phyloP scores from a whole-genome alignment of 2,888 invertebrate species.

The Diploptera punctata region DNA sequence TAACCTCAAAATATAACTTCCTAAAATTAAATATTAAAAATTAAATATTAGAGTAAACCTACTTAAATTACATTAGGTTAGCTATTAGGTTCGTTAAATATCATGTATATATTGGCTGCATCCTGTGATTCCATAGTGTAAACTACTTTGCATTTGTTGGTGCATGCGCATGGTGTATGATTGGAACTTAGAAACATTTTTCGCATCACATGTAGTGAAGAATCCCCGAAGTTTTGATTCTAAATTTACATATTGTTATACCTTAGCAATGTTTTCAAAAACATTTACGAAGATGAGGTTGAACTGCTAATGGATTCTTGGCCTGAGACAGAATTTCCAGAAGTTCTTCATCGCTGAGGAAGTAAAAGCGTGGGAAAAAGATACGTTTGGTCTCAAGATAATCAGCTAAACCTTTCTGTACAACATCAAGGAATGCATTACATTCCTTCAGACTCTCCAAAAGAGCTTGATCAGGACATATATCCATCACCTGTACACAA shows the following conservation, averaged over 20 bases:
- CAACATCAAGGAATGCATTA: conserved; percentile 71
- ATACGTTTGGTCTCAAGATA: conserved; percentile 80
- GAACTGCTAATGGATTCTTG: conserved; percentile 76
- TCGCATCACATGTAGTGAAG: no score
- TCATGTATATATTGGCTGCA: no score
- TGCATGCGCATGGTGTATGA: no score
- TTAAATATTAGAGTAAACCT: no score
- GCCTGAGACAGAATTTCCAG: conserved; percentile 83
- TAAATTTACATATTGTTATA: conserved; percentile 47
- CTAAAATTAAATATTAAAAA: no score
- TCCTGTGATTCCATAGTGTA: no score
- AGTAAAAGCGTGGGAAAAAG: conserved; percentile 79
- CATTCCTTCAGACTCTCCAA: conserved; percentile 74
- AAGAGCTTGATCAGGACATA: conserved; percentile 68
- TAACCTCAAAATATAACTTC: no score
- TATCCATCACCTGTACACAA: conserved; percentile 63
- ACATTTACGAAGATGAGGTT: conserved; percentile 83
- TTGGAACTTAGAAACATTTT: no score
- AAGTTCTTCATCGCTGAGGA: conserved; percentile 83
- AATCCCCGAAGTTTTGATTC: no score
- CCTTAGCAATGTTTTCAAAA: conserved; percentile 79
- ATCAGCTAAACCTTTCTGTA: conserved; percentile 76
- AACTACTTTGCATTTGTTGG: no score
- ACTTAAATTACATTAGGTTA: no score
- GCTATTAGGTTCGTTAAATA: no score